Conservation (phyloP, 1,140 invertebrate genomes). For the Araneus ventricosus region DNA sequence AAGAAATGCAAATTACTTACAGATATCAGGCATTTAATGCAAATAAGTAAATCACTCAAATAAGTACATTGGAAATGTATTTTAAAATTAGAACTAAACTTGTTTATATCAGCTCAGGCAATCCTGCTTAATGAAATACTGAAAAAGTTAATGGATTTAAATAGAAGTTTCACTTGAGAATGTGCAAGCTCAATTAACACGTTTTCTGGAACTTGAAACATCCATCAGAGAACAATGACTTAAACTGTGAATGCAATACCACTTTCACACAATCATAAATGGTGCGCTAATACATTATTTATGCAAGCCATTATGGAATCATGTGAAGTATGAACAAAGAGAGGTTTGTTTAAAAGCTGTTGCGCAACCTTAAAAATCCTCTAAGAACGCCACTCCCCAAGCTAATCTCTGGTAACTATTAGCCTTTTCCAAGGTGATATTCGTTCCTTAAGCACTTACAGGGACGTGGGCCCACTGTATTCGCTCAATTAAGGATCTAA, state of each 20-base stretch:
- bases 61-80: too few species aligned
- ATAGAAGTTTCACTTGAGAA: too few species aligned
- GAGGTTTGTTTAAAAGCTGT: not conserved
- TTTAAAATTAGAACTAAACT: too few species aligned
- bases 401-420: not conserved
- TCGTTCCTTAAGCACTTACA: not conserved
- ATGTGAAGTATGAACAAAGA: not conserved
- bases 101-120: too few species aligned
- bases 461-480: not conserved
- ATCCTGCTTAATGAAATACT: too few species aligned
- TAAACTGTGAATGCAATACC: not conserved
- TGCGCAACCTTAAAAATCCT: not conserved
- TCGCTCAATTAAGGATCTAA: not conserved
- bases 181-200: too few species aligned
- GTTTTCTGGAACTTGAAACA: too few species aligned
- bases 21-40: too few species aligned
- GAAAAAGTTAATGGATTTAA: too few species aligned
- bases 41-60: too few species aligned
- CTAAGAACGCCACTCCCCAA: not conserved
- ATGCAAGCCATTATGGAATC: not conserved
- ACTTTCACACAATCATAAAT: not conserved
- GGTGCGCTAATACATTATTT: not conserved
- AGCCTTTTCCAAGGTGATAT: not conserved
- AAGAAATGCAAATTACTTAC: too few species aligned
- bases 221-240: too few species aligned